phyloP scores from a whole-genome alignment of 2,888 invertebrate genomes.

The Campoletis raptor region DNA sequence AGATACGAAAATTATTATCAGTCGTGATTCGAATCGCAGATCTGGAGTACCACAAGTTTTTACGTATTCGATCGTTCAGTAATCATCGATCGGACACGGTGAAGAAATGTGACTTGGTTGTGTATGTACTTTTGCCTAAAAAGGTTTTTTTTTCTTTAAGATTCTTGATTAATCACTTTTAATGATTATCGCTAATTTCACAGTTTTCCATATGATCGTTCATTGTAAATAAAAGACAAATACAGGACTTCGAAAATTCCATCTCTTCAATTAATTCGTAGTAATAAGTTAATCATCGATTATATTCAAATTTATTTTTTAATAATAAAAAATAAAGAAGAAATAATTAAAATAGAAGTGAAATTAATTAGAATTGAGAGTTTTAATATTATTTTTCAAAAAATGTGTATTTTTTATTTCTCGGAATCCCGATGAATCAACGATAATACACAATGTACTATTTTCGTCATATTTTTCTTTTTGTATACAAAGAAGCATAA shows the following conservation, averaged over 20 bases:
- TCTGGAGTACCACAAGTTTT: conserved; percentile 16
- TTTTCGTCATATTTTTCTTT: neutral
- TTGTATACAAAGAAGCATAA: neutral
- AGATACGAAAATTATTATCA: conserved; percentile 21
- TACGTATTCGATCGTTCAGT: conserved; percentile 19
- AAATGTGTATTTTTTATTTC: neutral
- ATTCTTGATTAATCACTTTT: neutral
- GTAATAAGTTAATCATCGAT: neutral
- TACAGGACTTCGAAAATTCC: neutral
- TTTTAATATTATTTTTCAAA: neutral
- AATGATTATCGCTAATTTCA: neutral
- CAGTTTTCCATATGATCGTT: neutral
- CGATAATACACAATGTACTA: neutral
- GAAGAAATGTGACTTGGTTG: neutral
- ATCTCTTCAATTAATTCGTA: neutral
- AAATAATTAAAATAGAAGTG: neutral
- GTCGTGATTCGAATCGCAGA: neutral
- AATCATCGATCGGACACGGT: conserved; percentile 24
- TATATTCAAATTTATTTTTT: neutral
- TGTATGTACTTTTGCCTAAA: neutral
- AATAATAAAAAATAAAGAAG: neutral
- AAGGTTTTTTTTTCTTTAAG: neutral
- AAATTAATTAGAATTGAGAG: neutral
- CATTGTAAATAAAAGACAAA: neutral
- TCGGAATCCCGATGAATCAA: neutral